Conservation (phyloP, 2,797 vertebrate genomes). For the Clarias fuscus region DNA sequence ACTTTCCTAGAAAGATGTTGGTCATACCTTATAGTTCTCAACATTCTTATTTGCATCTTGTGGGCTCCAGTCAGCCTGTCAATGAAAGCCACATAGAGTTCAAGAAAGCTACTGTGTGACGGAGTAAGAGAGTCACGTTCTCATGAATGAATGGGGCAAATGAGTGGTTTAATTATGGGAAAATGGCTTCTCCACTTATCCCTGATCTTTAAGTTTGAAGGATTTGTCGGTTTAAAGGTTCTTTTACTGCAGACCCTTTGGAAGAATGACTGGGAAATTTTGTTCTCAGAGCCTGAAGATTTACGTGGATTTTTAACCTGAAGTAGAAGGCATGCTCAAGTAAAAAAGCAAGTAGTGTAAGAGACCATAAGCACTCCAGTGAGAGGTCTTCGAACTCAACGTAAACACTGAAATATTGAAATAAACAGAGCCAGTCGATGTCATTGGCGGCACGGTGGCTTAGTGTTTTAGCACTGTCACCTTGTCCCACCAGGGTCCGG, state of each 20-base stretch:
- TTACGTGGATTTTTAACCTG: constrained; percentile 10
- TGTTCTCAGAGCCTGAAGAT: not conserved
- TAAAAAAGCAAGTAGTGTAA: not conserved
- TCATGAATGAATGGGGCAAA: not conserved
- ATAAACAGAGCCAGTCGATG: not conserved
- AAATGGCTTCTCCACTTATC: constrained; percentile 2
- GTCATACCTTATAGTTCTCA: not conserved
- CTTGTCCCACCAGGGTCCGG: too few species aligned
- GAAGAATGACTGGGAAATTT: constrained; percentile 3
- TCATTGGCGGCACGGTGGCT: too few species aligned
- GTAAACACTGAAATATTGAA: too few species aligned
- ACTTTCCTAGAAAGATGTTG: not conserved
- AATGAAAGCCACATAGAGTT: not conserved
- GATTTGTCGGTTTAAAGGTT: not conserved
- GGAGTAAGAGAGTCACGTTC: not conserved
- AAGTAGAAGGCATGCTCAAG: not conserved
- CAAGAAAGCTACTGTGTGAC: constrained; percentile 2
- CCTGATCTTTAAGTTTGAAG: constrained; percentile 2
- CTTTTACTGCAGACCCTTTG: constrained; percentile 19
- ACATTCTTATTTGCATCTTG: not conserved
- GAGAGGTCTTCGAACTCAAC: too few species aligned
- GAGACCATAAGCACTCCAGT: not conserved
- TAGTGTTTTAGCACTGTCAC: too few species aligned
- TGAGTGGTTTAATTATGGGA: not conserved
- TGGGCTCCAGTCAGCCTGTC: constrained; percentile 2